Base-by-base conservation (phyloP, 2,113 vertebrate genomes). In the Rhinichthys klamathensis region DNA sequence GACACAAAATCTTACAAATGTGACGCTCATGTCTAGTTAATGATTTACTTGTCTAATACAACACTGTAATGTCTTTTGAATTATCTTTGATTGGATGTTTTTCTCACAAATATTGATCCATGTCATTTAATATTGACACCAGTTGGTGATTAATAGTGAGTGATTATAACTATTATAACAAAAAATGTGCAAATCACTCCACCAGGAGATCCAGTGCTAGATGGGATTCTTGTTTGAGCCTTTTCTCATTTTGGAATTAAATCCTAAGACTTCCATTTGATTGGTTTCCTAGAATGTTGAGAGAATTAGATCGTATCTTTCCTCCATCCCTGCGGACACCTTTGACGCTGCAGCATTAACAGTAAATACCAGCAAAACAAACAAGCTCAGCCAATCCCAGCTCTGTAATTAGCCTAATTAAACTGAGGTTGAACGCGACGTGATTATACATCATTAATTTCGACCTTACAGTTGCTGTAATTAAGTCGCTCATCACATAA, bases 361-460 rank as follows among this genome's bases (percentile, higher is more conserved):
- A 60, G 38, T 87, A 85, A 92, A 90, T 63, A 85, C 86, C 75
- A 74, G 65, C 82, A 83, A 89, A 82, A 73, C 58, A 89, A 89
- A 88, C 73, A 85, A 61, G 67, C 73, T 84, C 84, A 63, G 83
- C 70, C 70, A 67, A 70, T 73, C 46, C 63, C 79, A 73, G 72
- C 5, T 38, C 6, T 15, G 38, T 85, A 84, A 83, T 85, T 87
- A 86, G 86, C 72, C 61, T 85, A 84, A 89, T 87, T 88, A 84
- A 72, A 65, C 77, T 58, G 23, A 70, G 35, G 67, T 82, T 72
- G 46, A 85, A 78, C 61, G 82, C 49, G 18, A 69, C 81, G 83
- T 70, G 27, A 86, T 89, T 89, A 89, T 82, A 87, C 83, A 56
- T 87, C 63, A 87, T 88, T 85, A 80, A 79, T 88, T 89, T 84